Evolutionary conservation across 2,113 vertebrate species (phyloP), one percentile per base, ranked within the genome.

Genomic region (Toxostoma redivivum): DNA sequence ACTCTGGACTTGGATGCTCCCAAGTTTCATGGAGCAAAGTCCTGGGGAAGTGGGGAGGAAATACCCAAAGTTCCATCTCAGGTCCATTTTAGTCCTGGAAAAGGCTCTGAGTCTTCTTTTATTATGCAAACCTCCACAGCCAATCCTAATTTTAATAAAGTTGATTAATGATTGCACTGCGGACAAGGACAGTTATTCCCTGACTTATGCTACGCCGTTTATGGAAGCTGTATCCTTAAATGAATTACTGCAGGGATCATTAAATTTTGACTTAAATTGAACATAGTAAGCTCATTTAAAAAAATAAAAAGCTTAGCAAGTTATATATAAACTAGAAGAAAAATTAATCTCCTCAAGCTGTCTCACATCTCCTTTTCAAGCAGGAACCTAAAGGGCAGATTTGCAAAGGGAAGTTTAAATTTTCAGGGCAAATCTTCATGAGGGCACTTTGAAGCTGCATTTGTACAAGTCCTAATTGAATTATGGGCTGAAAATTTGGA

Each of bases 231-330:
- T 94, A 96, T 67, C 73, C 93, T 90, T 95, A 96, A 96, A 96
- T 86, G 96, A 96, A 96, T 96, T 96, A 96, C 96, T 92, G 88
- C 64, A 94, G 92, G 95, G 95, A 90, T 96, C 95, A 96, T 97
- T 97, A 96, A 96, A 96, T 96, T 96, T 96, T 96, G 92, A 94
- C 96, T 96, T 93, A 97, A 96, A 96, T 96, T 92, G 88, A 82
- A 93, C 94, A 81, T 90, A 93, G 93, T 93, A 94, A 97, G 93
- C 92, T 95, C 94, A 94, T 96, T 94, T 86, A 4, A 81, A 93
- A 94, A 94, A 97, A 96, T 96, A 93, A 96, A 96, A 96, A 92
- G 93, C 90, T 95, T 96, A 96, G 94, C 72, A 88, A 95, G 90
- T 94, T 96, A 96, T 90, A 96, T 95, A 96, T 93, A 97, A 97